phyloP scores from a whole-genome alignment of 2,888 invertebrate species.

The Sphinx pinastri region DNA sequence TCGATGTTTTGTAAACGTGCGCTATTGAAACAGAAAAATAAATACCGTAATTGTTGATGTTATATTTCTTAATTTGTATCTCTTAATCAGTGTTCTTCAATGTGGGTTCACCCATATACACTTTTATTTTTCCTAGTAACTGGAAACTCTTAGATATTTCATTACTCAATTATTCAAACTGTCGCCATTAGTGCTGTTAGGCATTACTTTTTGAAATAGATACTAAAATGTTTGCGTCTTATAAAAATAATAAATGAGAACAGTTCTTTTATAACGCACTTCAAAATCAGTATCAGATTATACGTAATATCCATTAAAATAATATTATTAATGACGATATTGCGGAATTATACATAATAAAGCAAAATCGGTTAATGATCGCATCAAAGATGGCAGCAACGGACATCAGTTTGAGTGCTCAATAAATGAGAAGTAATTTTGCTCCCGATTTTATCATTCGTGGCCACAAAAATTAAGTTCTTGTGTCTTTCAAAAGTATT shows the following conservation, averaged over 20 bases:
- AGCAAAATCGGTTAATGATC: conserved; percentile 46
- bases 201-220: neutral
- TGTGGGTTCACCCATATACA: neutral
- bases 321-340: conserved; percentile 41
- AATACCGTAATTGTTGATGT: neutral
- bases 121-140: neutral
- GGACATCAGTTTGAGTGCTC: conserved; percentile 22
- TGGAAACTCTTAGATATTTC: neutral
- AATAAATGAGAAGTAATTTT: conserved; percentile 23
- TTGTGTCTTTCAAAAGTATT: conserved; percentile 10
- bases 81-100: neutral
- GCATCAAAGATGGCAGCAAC: conserved; percentile 29
- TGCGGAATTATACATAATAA: conserved; percentile 44
- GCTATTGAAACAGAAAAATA: neutral
- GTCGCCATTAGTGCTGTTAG: neutral
- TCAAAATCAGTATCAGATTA: conserved; percentile 44
- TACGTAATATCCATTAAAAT: conserved; percentile 44
- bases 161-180: conserved; percentile 1
- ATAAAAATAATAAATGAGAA: conserved; percentile 26
- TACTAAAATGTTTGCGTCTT: neutral
- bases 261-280: conserved; percentile 32
- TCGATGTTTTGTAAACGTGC: conserved; percentile 29
- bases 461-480: conserved; percentile 3
- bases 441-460: conserved; percentile 28
- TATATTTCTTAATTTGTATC: neutral